These are phyloP conservation scores for Physocephala rufipes DNA, from an alignment of 2,888 invertebrate species.

Conservation along the genomic window DNA sequence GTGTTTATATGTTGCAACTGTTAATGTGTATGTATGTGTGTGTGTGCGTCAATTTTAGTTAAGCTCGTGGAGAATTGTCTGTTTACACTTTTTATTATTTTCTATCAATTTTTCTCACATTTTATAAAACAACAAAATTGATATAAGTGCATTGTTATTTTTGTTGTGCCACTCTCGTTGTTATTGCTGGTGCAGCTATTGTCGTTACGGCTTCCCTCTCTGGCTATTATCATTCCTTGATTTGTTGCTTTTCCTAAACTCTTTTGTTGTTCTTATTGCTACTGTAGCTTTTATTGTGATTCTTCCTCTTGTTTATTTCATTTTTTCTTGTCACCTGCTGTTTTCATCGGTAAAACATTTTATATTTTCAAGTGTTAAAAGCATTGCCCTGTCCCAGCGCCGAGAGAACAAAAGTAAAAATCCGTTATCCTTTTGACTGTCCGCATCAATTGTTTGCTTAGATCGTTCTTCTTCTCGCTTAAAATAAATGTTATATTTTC, in stretches of 20 bases:
- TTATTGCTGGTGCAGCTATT: constrained; percentile 1
- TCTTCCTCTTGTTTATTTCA: too few species aligned
- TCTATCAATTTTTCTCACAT: constrained; percentile 11
- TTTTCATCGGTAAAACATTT: background rate
- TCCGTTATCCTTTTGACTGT: background rate
- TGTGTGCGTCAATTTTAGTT: constrained; percentile 2
- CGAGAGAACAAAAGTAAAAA: background rate
- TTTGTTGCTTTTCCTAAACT: too few species aligned
- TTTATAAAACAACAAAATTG: constrained; percentile 20
- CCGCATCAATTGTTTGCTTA: constrained; percentile 6
- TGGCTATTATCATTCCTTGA: too few species aligned
- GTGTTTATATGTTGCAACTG: background rate
- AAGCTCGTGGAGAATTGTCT: background rate
- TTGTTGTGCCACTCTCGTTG: background rate
- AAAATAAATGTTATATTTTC: too few species aligned
- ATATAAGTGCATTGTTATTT: constrained; percentile 8
- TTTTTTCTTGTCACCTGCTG: too few species aligned
- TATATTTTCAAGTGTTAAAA: background rate
- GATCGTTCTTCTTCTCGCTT: too few species aligned
- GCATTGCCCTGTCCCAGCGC: background rate
- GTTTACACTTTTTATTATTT: background rate
- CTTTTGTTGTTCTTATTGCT: background rate
- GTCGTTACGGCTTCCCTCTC: background rate
- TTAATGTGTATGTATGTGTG: constrained; percentile 7
- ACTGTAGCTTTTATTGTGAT: background rate